Percentiles rank a stretch among this genome's conserved stretches.
Conservation (phyloP, 2,797 vertebrate species). For the Bufotes viridis region DNA sequence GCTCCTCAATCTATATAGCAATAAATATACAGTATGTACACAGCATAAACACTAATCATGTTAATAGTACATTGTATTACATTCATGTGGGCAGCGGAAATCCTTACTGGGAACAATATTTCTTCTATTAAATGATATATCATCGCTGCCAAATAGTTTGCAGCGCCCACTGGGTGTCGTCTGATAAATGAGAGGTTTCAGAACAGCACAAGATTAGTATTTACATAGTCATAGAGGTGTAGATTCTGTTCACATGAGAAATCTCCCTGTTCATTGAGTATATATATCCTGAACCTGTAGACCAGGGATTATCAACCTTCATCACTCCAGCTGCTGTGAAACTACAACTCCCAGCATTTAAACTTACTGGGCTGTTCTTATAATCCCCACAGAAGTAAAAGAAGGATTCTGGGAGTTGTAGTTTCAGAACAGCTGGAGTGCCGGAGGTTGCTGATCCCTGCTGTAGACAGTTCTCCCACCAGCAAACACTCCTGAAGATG, state of each 20-base stretch:
- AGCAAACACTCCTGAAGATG: background rate
- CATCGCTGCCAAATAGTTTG: conserved; percentile 6
- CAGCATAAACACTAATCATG: background rate
- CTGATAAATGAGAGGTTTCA: conserved; percentile 44
- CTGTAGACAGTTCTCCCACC: background rate
- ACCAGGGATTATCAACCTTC: too few species aligned
- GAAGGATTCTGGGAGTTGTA: too few species aligned
- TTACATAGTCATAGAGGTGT: conserved; percentile 41
- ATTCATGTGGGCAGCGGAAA: conserved; percentile 31
- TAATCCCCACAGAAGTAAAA: too few species aligned
- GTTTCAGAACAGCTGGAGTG: too few species aligned
- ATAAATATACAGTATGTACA: background rate
- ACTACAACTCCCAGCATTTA: too few species aligned
- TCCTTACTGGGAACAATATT: conserved; percentile 16
- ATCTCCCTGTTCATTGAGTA: background rate
- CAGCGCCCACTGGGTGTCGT: conserved; percentile 29
- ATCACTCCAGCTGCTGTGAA: too few species aligned
- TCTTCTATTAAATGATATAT: conserved; percentile 20
- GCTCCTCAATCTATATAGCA: too few species aligned
- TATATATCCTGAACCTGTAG: background rate
- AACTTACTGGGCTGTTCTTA: too few species aligned
- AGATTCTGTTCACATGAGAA: conserved; percentile 27
- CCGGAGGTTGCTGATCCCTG: too few species aligned
- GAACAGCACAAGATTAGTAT: conserved; percentile 1
- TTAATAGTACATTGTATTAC: background rate